These are phyloP conservation scores for Callaeas wilsoni DNA, from an alignment of 2,113 vertebrate genomes.

Conservation along the genomic window DNA sequence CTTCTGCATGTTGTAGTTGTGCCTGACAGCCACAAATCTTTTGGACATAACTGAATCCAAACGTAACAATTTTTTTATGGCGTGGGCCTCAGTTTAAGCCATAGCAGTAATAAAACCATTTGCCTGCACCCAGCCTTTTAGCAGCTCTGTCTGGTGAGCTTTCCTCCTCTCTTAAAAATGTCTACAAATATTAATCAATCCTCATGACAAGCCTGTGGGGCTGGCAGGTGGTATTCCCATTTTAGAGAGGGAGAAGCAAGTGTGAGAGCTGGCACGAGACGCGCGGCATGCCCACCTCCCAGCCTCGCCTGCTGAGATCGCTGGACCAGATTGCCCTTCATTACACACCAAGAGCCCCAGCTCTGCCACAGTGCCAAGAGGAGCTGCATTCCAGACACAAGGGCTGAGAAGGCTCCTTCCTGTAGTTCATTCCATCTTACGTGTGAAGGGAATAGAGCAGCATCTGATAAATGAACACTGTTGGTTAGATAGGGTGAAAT, in stretches of 20 bases:
- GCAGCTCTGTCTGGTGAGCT: background rate
- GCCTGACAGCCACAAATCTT: background rate
- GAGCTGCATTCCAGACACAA: background rate
- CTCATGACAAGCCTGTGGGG: conserved; percentile 13
- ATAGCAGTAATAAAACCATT: background rate
- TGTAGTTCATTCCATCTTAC: background rate
- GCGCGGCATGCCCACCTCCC: background rate
- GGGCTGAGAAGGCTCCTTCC: background rate
- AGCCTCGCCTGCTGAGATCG: conserved; percentile 25
- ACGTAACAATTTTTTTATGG: background rate
- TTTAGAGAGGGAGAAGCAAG: background rate
- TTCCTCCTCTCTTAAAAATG: background rate
- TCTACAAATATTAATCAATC: conserved; percentile 17
- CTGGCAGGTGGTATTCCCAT: conserved; percentile 40
- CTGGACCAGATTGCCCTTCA: background rate
- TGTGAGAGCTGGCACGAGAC: conserved; percentile 29
- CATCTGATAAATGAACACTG: background rate
- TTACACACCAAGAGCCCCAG: background rate
- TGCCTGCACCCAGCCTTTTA: background rate
- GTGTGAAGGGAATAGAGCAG: background rate
- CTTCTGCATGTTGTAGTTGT: background rate
- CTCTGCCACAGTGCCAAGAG: background rate
- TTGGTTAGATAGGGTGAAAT: background rate
- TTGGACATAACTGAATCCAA: background rate
- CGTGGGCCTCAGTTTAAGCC: background rate